phyloP scores from a whole-genome alignment of 2,888 invertebrate genomes.

The Callimorpha dominula region DNA sequence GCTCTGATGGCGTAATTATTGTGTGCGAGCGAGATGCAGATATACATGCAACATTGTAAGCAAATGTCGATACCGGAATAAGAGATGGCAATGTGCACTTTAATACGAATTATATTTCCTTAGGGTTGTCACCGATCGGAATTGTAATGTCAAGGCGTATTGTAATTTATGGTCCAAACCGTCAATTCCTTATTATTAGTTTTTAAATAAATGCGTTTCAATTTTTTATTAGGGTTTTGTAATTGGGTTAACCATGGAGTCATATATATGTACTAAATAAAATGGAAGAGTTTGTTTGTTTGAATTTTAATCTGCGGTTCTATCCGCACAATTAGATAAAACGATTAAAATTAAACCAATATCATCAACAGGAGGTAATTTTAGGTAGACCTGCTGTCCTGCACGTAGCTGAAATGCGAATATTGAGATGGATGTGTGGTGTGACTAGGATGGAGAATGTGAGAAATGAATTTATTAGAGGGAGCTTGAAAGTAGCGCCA shows the following conservation, averaged over 20 bases:
- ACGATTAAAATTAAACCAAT: too few species aligned
- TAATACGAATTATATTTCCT: constrained; percentile 50
- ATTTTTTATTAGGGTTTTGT: background rate
- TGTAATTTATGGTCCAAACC: background rate
- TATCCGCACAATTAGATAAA: too few species aligned
- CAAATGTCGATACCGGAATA: constrained; percentile 71
- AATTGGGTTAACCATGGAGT: background rate
- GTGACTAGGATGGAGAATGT: too few species aligned
- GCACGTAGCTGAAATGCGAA: too few species aligned
- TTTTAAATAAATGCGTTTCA: background rate
- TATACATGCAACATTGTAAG: constrained; percentile 71
- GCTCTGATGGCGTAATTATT: constrained; percentile 28
- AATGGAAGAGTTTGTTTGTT: background rate
- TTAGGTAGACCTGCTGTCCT: too few species aligned
- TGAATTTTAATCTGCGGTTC: background rate
- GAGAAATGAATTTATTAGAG: too few species aligned
- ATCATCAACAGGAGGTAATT: too few species aligned
- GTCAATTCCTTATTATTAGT: background rate
- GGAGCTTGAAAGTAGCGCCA: too few species aligned
- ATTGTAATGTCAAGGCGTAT: background rate
- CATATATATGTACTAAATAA: background rate
- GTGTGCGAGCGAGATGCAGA: constrained; percentile 58
- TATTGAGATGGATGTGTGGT: too few species aligned
- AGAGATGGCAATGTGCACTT: constrained; percentile 66
- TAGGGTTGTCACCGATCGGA: constrained; percentile 31